Percentiles rank a stretch among this genome's conserved stretches.
phyloP scores from a whole-genome alignment of 2,113 vertebrate genomes.

The Carassius carassius region DNA sequence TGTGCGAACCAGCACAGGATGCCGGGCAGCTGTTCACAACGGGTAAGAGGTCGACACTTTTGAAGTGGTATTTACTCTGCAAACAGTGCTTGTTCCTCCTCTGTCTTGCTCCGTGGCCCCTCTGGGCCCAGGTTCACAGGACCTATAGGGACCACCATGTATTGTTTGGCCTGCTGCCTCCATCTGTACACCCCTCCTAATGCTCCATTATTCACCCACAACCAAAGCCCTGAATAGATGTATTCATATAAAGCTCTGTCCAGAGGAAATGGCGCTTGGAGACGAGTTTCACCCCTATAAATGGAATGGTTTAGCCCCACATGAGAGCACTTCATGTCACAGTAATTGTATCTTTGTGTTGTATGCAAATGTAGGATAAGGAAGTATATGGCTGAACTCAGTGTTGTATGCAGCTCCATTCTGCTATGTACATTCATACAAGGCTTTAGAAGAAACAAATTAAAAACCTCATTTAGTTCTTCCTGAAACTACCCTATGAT shows the following conservation, averaged over 20 bases:
- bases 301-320: conserved; percentile 27
- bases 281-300: conserved; percentile 27
- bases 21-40: conserved; percentile 90
- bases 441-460: not conserved
- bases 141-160: conserved; percentile 29
- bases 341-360: conserved; percentile 57
- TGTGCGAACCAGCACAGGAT: conserved; percentile 85
- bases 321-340: conserved; percentile 39
- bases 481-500: not conserved
- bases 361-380: conserved; percentile 49
- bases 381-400: conserved; percentile 13
- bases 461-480: not conserved
- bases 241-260: conserved; percentile 56
- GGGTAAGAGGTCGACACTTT: conserved; percentile 76
- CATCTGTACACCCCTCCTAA: conserved; percentile 23
- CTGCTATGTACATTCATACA: not conserved
- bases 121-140: not conserved
- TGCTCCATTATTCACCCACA: conserved; percentile 46
- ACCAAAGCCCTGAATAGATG: conserved; percentile 43
- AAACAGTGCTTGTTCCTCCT: conserved; percentile 9
- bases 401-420: too few relatives aligned
- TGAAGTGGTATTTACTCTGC: conserved; percentile 15
- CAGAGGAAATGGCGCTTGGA: conserved; percentile 36
- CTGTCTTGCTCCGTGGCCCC: not conserved
- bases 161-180: conserved; percentile 38